Evolutionary conservation across 2,888 invertebrate species (phyloP).

Genomic region (Byasa hedistus): DNA sequence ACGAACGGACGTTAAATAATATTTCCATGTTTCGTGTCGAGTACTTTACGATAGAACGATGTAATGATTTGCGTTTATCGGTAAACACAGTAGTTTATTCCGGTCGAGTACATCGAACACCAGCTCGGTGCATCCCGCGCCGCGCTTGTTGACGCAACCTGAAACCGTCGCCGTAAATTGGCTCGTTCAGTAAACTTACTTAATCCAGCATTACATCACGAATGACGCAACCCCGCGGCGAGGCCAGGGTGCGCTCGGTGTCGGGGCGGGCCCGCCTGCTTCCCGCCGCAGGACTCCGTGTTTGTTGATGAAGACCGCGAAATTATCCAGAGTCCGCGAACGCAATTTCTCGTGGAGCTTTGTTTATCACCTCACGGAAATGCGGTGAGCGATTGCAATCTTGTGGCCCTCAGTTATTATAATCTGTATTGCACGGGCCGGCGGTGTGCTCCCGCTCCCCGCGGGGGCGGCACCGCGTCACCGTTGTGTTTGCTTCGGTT

Average conservation of each 20-base stretch:
- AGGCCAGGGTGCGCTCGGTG: neutral
- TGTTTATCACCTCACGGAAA: conserved; percentile 60
- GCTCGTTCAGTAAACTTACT: conserved; percentile 34
- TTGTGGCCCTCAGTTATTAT: conserved; percentile 46
- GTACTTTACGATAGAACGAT: neutral
- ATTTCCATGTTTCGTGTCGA: too few relatives aligned
- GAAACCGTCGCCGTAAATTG: conserved; percentile 25
- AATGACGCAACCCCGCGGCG: conserved; percentile 37
- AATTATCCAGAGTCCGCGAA: conserved; percentile 73
- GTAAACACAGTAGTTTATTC: neutral
- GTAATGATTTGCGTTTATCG: neutral
- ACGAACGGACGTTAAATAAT: too few relatives aligned
- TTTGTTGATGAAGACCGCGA: conserved; percentile 67
- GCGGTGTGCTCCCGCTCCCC: conserved; percentile 34
- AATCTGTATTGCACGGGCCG: conserved; percentile 48
- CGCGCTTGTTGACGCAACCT: conserved; percentile 15
- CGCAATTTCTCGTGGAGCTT: conserved; percentile 46
- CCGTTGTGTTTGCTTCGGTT: conserved; percentile 49
- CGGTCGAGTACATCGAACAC: too few relatives aligned
- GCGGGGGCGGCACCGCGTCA: conserved; percentile 42
- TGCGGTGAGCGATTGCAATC: conserved; percentile 41
- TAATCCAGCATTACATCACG: conserved; percentile 32
- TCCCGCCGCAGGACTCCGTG: conserved; percentile 48
- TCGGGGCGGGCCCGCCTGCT: neutral
- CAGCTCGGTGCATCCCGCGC: conserved; percentile 4